phyloP scores from a whole-genome alignment of 1,140 invertebrate species.

The Rhynchophorus ferrugineus region DNA sequence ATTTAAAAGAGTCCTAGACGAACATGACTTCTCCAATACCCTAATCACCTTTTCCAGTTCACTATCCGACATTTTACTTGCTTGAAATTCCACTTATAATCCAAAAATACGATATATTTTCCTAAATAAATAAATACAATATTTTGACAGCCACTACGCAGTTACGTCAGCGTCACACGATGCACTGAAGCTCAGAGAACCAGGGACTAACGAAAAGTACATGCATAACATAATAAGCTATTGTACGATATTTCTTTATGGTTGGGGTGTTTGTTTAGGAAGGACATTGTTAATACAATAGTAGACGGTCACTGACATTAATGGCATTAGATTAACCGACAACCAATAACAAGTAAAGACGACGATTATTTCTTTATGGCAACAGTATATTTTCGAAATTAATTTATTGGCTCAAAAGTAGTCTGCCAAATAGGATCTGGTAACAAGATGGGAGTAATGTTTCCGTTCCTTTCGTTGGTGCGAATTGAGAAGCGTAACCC shows the following conservation, averaged over 20 bases:
- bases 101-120: background rate
- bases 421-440: slow-evolving; percentile 8
- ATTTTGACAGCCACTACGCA: no score
- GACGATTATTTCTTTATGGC: no score
- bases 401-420: no score
- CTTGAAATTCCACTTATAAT: background rate
- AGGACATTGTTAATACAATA: slow-evolving; percentile 1
- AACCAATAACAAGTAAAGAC: no score
- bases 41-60: slow-evolving; percentile 9
- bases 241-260: no score
- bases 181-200: no score
- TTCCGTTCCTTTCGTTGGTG: background rate
- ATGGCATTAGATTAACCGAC: no score
- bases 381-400: no score
- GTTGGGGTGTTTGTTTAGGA: background rate
- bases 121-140: background rate
- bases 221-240: no score
- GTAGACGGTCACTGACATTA: no score
- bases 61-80: background rate
- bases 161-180: no score
- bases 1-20: slow-evolving; percentile 11
- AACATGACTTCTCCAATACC: background rate
- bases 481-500: background rate
- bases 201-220: background rate
- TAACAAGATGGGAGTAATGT: slow-evolving; percentile 3